phyloP scores from a whole-genome alignment of 2,113 vertebrate species.

The Ptychochromis oligacanthus region DNA sequence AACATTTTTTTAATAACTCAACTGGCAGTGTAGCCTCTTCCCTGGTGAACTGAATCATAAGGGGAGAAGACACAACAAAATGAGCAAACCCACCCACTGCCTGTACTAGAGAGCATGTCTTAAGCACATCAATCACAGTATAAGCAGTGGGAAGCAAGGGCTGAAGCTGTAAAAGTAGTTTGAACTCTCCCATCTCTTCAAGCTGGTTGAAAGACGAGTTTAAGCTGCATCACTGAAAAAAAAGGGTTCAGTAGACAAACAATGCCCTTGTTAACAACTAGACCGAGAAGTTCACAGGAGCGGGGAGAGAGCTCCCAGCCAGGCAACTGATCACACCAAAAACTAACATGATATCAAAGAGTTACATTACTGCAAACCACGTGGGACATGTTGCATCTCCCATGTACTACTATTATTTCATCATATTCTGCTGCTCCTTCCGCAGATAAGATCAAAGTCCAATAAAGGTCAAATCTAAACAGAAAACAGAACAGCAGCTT shows the following conservation, averaged over 20 bases:
- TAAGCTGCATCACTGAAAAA: conserved; percentile 22
- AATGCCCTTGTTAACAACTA: conserved; percentile 56
- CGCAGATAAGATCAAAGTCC: neutral
- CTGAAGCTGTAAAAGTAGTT: conserved; percentile 55
- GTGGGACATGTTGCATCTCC: neutral
- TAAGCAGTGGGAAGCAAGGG: conserved; percentile 47
- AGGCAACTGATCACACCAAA: neutral
- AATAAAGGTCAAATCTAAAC: conserved; percentile 7
- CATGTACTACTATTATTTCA: neutral
- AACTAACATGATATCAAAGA: neutral
- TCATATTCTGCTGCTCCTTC: neutral
- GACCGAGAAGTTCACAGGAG: conserved; percentile 37
- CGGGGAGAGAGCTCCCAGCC: conserved; percentile 1
- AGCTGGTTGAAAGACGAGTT: neutral
- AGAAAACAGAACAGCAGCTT: neutral
- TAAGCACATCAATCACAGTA: conserved; percentile 70
- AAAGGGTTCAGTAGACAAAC: conserved; percentile 21
- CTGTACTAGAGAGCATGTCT: conserved; percentile 68
- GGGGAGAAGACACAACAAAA: conserved; percentile 56
- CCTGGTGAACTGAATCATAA: conserved; percentile 45
- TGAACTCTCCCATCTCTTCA: conserved; percentile 47
- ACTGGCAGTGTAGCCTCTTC: neutral
- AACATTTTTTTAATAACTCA: conserved; percentile 6
- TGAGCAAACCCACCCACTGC: conserved; percentile 46
- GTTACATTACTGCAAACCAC: neutral